Percentiles rank a stretch among this genome's conserved stretches.
phyloP scores from a whole-genome alignment of 1,140 invertebrate species.

The Hypsibius dujardini region DNA sequence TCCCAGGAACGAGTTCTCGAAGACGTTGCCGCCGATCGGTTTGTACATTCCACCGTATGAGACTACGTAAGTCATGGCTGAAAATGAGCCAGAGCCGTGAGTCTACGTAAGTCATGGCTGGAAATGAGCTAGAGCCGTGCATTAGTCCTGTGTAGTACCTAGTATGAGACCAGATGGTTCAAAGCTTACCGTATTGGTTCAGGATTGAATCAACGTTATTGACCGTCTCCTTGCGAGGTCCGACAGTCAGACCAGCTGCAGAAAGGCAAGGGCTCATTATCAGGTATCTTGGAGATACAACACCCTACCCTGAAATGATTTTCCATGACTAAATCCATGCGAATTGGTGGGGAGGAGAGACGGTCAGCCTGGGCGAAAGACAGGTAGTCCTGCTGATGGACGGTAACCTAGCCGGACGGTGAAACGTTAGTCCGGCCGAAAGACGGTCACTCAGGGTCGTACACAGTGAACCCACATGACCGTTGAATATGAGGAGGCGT shows the following conservation, averaged over 20 bases:
- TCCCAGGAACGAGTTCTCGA: not conserved
- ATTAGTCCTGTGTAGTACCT: too few relatives aligned
- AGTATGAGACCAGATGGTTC: too few relatives aligned
- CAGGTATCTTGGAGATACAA: too few relatives aligned
- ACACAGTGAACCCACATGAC: slow-evolving; percentile 69
- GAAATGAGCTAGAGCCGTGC: too few relatives aligned
- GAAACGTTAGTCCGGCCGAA: too few relatives aligned
- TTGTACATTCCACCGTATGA: slow-evolving; percentile 13
- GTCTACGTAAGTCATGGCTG: too few relatives aligned
- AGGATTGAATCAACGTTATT: slow-evolving; percentile 29
- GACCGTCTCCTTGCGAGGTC: slow-evolving; percentile 27
- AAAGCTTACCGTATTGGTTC: slow-evolving; percentile 22
- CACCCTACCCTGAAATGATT: slow-evolving; percentile 21
- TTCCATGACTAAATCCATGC: slow-evolving; percentile 28
- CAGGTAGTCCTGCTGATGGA: too few relatives aligned
- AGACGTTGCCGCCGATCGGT: not conserved
- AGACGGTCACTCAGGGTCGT: slow-evolving; percentile 51
- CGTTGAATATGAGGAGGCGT: too few relatives aligned
- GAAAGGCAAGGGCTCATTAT: slow-evolving; percentile 11
- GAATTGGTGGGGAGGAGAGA: slow-evolving; percentile 24
- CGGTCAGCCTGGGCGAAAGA: too few relatives aligned
- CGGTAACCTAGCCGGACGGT: too few relatives aligned
- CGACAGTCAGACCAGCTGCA: not conserved
- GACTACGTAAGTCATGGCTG: not conserved
- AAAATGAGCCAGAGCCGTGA: too few relatives aligned